phyloP scores from a whole-genome alignment of 2,888 invertebrate genomes.

The Pinctada fucata region DNA sequence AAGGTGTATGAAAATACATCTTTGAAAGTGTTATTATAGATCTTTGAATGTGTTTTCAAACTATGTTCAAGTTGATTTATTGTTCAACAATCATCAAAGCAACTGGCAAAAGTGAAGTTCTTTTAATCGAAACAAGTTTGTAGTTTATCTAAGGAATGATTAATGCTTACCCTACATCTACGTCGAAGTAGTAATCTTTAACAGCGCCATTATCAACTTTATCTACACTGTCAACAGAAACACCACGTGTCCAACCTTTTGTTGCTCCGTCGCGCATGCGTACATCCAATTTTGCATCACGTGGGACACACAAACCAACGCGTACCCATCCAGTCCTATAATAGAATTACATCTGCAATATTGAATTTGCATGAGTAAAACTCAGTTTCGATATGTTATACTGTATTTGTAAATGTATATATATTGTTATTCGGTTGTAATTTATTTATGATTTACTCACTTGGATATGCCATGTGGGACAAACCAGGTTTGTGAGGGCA shows the following conservation, averaged over 20 bases:
- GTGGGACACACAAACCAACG: slow-evolving; percentile 12
- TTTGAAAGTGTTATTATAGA: no score
- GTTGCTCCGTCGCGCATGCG: neutral
- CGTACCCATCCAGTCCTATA: slow-evolving; percentile 10
- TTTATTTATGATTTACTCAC: slow-evolving; percentile 1
- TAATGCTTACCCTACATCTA: slow-evolving; percentile 14
- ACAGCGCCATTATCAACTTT: slow-evolving; percentile 4
- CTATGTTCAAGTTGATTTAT: no score
- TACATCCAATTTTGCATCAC: slow-evolving; percentile 1
- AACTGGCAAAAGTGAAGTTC: no score
- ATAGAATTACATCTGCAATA: neutral
- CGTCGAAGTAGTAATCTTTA: slow-evolving; percentile 5
- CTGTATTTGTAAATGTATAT: no score
- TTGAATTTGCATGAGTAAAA: no score
- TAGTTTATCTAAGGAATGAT: neutral
- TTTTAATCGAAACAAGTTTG: no score
- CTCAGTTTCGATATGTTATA: no score
- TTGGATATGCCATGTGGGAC: slow-evolving; percentile 2
- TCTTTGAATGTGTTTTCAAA: no score
- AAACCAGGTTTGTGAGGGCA: neutral
- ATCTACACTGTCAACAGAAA: neutral
- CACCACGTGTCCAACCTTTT: slow-evolving; percentile 4
- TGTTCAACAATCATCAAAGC: no score
- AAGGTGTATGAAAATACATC: no score
- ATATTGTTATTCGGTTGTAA: neutral